phyloP scores from a whole-genome alignment of 2,888 invertebrate species.

The Syrista parreyssii region DNA sequence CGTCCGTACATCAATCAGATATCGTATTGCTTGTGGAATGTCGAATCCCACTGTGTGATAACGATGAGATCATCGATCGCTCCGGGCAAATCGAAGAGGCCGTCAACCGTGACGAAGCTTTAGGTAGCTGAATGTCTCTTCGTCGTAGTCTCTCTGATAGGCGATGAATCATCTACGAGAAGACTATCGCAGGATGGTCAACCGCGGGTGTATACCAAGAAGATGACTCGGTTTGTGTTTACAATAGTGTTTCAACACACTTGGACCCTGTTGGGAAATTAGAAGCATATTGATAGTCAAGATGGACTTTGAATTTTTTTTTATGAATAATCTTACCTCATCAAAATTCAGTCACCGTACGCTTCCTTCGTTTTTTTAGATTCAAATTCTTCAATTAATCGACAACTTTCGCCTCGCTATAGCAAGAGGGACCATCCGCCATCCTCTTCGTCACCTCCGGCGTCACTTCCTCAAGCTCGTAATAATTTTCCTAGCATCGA shows the following conservation, averaged over 20 bases:
- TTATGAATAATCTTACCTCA: background rate
- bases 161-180: background rate
- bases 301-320: background rate
- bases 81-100: constrained; percentile 12
- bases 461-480: background rate
- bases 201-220: background rate
- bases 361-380: background rate
- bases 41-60: background rate
- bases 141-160: background rate
- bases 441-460: background rate
- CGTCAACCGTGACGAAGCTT: constrained; percentile 6
- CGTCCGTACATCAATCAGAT: background rate
- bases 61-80: constrained; percentile 23
- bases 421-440: background rate
- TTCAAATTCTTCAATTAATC: background rate
- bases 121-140: background rate
- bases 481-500: background rate
- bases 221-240: background rate
- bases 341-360: background rate
- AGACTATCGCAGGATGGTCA: background rate
- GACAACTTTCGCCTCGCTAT: background rate
- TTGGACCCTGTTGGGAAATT: background rate
- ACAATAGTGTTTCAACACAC: background rate
- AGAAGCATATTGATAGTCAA: background rate
- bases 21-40: background rate